A percentile compares a stretch with the other conserved stretches of the same genome.
Conservation (phyloP, 1,140 invertebrate genomes). For the Drosophila sturtevanti region DNA sequence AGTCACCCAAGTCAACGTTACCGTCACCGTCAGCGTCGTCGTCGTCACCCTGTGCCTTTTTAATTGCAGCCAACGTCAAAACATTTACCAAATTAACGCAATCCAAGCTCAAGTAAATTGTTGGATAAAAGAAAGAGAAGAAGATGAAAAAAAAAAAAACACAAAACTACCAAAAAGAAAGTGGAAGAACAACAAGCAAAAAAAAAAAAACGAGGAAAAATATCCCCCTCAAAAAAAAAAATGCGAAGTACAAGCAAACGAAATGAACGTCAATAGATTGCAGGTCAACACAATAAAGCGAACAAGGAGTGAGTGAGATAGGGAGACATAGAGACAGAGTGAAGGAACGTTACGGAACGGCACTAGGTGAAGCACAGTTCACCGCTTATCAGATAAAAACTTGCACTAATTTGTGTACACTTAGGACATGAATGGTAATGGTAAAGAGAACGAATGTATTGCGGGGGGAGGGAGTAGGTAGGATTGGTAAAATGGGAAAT, state of each 20-base stretch:
- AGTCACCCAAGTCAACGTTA: slow-evolving; percentile 4
- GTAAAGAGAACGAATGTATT: slow-evolving; percentile 23
- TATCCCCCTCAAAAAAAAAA: slow-evolving; percentile 10
- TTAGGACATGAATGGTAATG: slow-evolving; percentile 41
- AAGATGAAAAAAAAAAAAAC: slow-evolving; percentile 42
- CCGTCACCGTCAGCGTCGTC: neutral
- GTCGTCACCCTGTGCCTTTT: slow-evolving; percentile 68
- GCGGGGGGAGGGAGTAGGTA: too few species aligned
- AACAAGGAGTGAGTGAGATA: neutral
- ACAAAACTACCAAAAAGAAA: slow-evolving; percentile 37
- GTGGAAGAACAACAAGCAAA: slow-evolving; percentile 13
- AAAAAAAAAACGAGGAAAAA: slow-evolving; percentile 40
- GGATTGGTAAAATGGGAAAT: neutral
- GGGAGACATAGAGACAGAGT: neutral
- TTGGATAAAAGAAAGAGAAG: slow-evolving; percentile 19
- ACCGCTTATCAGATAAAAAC: slow-evolving; percentile 76
- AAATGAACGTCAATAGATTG: slow-evolving; percentile 67
- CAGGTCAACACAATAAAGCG: slow-evolving; percentile 22
- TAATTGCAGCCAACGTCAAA: slow-evolving; percentile 77
- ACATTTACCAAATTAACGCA: slow-evolving; percentile 79
- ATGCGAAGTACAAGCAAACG: slow-evolving; percentile 31
- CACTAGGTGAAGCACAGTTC: slow-evolving; percentile 24
- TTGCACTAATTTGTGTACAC: slow-evolving; percentile 81
- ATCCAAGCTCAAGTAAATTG: slow-evolving; percentile 71
- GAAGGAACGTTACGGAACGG: neutral